Conservation (phyloP, 2,797 vertebrate genomes). For the Enteromius radiatus region DNA sequence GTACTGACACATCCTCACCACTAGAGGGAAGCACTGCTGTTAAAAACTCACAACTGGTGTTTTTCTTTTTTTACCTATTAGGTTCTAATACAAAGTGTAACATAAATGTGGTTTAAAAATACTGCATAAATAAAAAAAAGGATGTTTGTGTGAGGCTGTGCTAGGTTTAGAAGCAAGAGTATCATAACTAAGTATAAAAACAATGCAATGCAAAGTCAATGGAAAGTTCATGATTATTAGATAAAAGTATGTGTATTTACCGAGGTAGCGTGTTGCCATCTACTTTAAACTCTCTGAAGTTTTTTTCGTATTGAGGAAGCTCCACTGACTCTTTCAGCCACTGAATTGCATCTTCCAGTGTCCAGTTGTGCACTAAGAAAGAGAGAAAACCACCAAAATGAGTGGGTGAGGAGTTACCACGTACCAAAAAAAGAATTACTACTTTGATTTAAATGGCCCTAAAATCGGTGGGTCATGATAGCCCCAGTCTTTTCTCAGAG, state of each 20-base stretch:
- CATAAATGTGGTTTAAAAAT: background rate
- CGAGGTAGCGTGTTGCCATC: conserved; percentile 95
- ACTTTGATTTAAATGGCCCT: background rate
- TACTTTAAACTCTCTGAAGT: conserved; percentile 91
- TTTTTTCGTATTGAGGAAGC: conserved; percentile 94
- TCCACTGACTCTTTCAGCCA: conserved; percentile 97
- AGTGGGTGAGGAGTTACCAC: background rate
- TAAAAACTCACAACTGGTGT: background rate
- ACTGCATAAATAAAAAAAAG: background rate
- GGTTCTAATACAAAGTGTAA: background rate
- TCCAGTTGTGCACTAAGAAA: conserved; percentile 96
- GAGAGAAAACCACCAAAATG: conserved; percentile 5
- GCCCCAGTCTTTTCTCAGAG: conserved; percentile 28
- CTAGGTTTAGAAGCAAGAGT: background rate
- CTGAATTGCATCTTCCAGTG: conserved; percentile 87
- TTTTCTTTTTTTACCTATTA: background rate
- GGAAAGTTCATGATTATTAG: background rate
- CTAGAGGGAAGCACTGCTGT: conserved; percentile 28
- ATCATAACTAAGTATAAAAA: background rate
- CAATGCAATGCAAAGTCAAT: background rate
- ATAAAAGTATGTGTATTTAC: conserved; percentile 67
- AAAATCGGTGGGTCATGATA: background rate
- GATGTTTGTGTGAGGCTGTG: background rate
- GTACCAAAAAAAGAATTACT: too few relatives aligned
- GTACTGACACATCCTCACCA: conserved; percentile 27